Evolutionary conservation across 2,888 invertebrate genomes (phyloP), one percentile per base, ranked within the genome.

Genomic region (Palloptera scutellata): DNA sequence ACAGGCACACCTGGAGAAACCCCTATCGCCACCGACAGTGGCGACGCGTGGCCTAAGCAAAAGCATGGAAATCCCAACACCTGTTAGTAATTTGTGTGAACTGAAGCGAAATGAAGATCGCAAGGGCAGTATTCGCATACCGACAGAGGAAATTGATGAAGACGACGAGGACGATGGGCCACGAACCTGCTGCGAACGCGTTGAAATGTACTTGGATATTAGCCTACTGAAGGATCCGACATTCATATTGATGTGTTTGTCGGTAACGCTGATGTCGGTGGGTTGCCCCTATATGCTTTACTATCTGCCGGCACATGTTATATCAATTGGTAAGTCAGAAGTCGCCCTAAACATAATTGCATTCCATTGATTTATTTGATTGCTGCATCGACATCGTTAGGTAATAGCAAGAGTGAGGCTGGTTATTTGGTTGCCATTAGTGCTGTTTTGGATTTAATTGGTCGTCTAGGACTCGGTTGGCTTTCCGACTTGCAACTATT

Each of bases 261-360:
- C 92, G 0, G 92, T 92, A 11, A 90, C 90, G 1, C 86, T 92
- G 2, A 91, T 92, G 90, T 91, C 92, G 0, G 91, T 91, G 20
- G 92, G 92, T 12, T 92, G 91, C 4, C 92, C 92, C 0, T 92
- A 92, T 80, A 91, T 92, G 78, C 81, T 92, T 3, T 92, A 92
- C 82, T 92, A 91, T 77, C 83, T 93, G 54, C 92, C 92, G 0
- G 91, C 92, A 0, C 91, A 91, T 77, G 91, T 91, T 0, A 89
- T 90, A 51, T 87, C 90, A 0, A 87, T 86, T 1, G 92, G 92
- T 52, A 71, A 69, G 76, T 72, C 30, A 13, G 45, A 30, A 4
- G 30, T 30, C 30, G 6, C 30, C 2, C 30, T 53, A 19, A 9
- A 52, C 52, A 19, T 17, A 52, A 13, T 6, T 3, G 12, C 30